Evolutionary conservation across 1,140 invertebrate genomes (phyloP), one percentile per base, ranked within the genome.

Genomic region (Drosophila serrata): DNA sequence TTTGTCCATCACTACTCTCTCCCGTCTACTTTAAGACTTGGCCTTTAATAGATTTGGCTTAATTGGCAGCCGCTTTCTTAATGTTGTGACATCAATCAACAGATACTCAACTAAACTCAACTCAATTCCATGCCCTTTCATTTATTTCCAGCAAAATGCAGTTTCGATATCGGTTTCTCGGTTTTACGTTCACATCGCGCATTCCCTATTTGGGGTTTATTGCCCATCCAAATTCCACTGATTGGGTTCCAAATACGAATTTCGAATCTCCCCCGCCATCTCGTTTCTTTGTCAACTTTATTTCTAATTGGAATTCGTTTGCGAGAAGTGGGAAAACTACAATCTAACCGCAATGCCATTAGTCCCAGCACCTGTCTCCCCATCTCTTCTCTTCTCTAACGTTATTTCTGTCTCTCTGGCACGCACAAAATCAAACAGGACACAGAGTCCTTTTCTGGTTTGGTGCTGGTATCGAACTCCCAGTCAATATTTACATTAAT

Each of bases 401-500:
- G 17, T 6, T 17, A 1, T n/a, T 45, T 4, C 13, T 46, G 6
- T 46, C 22, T 4, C 22, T 17, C 33, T 37, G 12, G 19, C 68
- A 86, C 73, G 74, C 63, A 76, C 57, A 51, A 67, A 63, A 31
- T 58, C 75, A 65, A 49, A 57, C 22, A 65, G 49, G 65, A 65
- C 61, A 19, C 68, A 19, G 19, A 24, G 42, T 27, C 46, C 60
- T n/a, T 67, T 22, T 37, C 57, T 35, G 40, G 48, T 60, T 49
- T 43, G 27, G 40, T 48, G 40, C 55, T 67, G 76, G 76, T 76
- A 80, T 87, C 64, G 84, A 77, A 87, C 61, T 80, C 64, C 53
- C 53, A 77, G 84, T 87, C 84, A 87, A 87, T 87, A 87, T 87
- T 87, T 87, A 70, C 84, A 87, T 88, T 88, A 87, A 77, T 87